These are phyloP conservation scores for Boloria selene DNA, from an alignment of 2,888 invertebrate species.

Conservation along the genomic window DNA sequence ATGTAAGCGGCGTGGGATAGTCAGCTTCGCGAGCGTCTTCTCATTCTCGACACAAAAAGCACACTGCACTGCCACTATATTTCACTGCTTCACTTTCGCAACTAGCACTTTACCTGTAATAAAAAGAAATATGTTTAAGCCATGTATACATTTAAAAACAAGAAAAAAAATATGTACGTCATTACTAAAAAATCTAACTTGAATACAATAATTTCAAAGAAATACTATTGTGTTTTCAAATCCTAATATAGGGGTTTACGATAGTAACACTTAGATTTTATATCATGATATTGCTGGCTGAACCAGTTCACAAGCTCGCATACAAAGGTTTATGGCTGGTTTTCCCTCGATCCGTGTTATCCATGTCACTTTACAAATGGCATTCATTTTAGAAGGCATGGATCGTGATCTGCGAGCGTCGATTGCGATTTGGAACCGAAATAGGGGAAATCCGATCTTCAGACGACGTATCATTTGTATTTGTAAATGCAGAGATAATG, in stretches of 20 bases:
- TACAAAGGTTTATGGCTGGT: conserved; percentile 63
- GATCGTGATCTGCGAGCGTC: conserved; percentile 69
- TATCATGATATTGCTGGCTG: conserved; percentile 31
- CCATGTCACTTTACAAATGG: conserved; percentile 73
- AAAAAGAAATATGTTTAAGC: conserved; percentile 45
- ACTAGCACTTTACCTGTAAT: conserved; percentile 62
- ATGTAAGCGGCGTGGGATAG: conserved; percentile 53
- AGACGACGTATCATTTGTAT: conserved; percentile 41
- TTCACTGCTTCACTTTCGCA: conserved; percentile 52
- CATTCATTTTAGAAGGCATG: conserved; percentile 75
- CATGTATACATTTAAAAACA: too few species aligned
- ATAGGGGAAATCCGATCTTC: conserved; percentile 62
- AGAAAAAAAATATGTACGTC: too few species aligned
- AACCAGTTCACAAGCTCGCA: conserved; percentile 48
- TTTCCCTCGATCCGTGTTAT: conserved; percentile 75
- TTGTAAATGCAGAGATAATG: conserved; percentile 42
- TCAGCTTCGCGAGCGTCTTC: conserved; percentile 57
- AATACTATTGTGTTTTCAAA: too few species aligned
- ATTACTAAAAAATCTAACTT: too few species aligned
- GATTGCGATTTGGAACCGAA: conserved; percentile 58
- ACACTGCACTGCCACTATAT: conserved; percentile 60
- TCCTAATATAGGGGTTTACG: background rate
- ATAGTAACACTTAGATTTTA: conserved; percentile 15
- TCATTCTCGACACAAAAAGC: conserved; percentile 57
- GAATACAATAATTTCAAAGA: too few species aligned